Evolutionary conservation across 2,888 invertebrate species (phyloP).

Genomic region (Epirrita christyi): DNA sequence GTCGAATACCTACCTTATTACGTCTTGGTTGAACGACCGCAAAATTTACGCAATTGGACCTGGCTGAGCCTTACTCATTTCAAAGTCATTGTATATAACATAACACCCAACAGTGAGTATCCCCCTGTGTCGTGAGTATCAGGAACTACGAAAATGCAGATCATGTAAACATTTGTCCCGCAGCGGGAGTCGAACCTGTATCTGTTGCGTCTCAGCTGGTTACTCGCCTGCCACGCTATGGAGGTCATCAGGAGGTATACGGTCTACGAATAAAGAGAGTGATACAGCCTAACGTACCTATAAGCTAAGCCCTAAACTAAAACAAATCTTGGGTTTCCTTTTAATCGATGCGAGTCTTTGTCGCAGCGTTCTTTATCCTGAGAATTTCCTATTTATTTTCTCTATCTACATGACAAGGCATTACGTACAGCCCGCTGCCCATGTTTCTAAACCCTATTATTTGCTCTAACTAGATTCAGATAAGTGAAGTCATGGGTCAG

Average conservation of each 20-base stretch:
- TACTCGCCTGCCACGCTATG: no score
- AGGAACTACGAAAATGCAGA: no score
- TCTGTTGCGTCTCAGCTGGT: no score
- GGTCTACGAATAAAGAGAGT: no score
- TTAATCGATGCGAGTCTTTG: not conserved
- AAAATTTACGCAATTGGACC: constrained; percentile 19
- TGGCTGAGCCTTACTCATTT: constrained; percentile 8
- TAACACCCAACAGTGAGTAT: no score
- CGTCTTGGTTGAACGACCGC: constrained; percentile 20
- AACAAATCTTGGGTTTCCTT: not conserved
- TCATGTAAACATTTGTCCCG: no score
- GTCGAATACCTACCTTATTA: constrained; percentile 10
- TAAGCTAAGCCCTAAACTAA: no score
- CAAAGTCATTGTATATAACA: no score
- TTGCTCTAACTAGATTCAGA: constrained; percentile 34
- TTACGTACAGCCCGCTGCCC: constrained; percentile 1
- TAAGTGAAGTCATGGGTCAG: constrained; percentile 38
- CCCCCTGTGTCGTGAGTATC: no score
- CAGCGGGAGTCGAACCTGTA: no score
- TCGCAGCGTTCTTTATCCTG: not conserved
- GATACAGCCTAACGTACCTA: no score
- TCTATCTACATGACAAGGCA: constrained; percentile 12
- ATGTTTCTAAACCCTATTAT: constrained; percentile 21
- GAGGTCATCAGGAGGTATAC: no score
- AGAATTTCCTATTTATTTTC: constrained; percentile 8